A percentile compares a stretch with the other conserved stretches of the same genome.
phyloP scores from a whole-genome alignment of 2,113 vertebrate genomes.

The Etheostoma cragini region DNA sequence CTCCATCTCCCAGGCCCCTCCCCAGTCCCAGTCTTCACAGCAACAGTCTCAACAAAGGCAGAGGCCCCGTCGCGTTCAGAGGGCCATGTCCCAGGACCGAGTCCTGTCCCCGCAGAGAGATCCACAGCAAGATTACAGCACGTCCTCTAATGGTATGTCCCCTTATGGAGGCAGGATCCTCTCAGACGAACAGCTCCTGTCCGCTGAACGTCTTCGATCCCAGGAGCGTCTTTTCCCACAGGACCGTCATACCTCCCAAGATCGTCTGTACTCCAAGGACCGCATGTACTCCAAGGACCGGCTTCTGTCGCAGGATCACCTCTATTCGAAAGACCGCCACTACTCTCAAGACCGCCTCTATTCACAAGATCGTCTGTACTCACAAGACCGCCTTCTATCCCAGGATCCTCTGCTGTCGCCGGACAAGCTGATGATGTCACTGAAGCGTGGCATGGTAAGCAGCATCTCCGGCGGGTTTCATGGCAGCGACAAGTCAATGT shows the following conservation, averaged over 20 bases:
- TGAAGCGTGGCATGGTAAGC: constrained; percentile 84
- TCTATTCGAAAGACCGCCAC: constrained; percentile 85
- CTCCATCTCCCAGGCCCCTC: constrained; percentile 71
- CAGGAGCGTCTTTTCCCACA: constrained; percentile 92
- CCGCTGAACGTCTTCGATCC: constrained; percentile 86
- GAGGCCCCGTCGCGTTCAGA: constrained; percentile 91
- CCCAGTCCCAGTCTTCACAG: constrained; percentile 76
- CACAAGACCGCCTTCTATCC: constrained; percentile 94
- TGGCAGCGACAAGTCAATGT: constrained; percentile 93
- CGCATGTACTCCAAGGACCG: constrained; percentile 95
- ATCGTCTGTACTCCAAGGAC: constrained; percentile 93
- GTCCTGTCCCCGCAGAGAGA: constrained; percentile 90
- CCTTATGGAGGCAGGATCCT: constrained; percentile 91
- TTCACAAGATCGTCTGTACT: constrained; percentile 94
- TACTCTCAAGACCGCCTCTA: constrained; percentile 95
- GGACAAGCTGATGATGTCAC: constrained; percentile 88
- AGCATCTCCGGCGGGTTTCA: constrained; percentile 82
- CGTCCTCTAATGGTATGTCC: constrained; percentile 83
- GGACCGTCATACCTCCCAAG: constrained; percentile 93
- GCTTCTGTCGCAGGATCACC: constrained; percentile 90
- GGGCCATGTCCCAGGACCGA: constrained; percentile 98
- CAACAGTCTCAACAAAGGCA: constrained; percentile 85
- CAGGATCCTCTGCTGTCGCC: constrained; percentile 98
- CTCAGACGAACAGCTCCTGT: constrained; percentile 93
- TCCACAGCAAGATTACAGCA: constrained; percentile 87